Evolutionary conservation across 2,113 vertebrate genomes (phyloP), one percentile per base, ranked within the genome.

Genomic region (Cephalopterus ornatus): DNA sequence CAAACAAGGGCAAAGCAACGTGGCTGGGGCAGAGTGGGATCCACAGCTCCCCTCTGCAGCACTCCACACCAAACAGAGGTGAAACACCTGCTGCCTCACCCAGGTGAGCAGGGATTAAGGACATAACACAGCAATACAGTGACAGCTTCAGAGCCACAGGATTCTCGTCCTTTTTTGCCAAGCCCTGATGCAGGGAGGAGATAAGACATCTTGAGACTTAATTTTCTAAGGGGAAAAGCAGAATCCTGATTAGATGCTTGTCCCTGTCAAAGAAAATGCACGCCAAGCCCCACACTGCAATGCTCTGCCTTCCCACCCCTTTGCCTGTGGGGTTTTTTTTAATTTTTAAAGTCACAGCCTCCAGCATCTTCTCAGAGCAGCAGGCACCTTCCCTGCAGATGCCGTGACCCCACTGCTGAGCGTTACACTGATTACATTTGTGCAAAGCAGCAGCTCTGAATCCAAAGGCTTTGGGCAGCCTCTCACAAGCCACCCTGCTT

Each of bases 121-220:
- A 35, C 5, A 4, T 0, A 27, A 19, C 42, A 20, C 58, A 26
- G 46, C 18, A 4, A 4, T 7, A 30, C 0, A 2, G 33, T 1
- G 19, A 41, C 11, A 2, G 9, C 55, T 44, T 8, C 76, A 47
- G 53, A 39, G 1, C 63, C 65, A 19, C 33, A 4, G 1, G 0
- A 11, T 28, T 12, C 35, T 37, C 84, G 3, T 35, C 59, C 15
- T 8, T 23, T 83, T 47, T 41, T 2, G 0, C 65, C 76, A 11
- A 63, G 33, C 68, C 2, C 1, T 12, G n/a, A 30, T 4, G 9
- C 12, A 4, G 26, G 41, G 39, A 78, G 62, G 46, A 83, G 23
- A 33, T 8, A 6, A 71, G 28, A 23, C 21, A 23, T 24, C 24
- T 0, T 26, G 27, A 93, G 75, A 6, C 21, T 28, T 14, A 4